These are phyloP conservation scores for Thunnus maccoyii DNA, from an alignment of 2,113 vertebrate species.

Conservation along the genomic window DNA sequence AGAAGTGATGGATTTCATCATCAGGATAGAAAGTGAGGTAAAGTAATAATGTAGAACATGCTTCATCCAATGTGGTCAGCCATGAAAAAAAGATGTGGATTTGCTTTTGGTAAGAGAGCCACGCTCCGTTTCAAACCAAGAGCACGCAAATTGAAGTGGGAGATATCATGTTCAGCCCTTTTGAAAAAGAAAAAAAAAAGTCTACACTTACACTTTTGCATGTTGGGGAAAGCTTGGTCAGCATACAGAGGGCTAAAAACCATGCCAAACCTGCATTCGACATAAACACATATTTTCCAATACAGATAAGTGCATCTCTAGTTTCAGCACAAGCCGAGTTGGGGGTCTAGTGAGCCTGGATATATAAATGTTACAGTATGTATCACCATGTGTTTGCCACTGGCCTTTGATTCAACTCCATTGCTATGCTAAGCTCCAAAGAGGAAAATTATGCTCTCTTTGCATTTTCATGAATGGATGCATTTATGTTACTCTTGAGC, in stretches of 20 bases:
- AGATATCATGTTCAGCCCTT: constrained; percentile 30
- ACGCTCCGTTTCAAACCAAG: constrained; percentile 14
- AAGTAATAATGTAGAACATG: constrained; percentile 27
- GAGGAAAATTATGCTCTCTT: not conserved
- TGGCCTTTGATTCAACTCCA: constrained; percentile 2
- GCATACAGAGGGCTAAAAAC: constrained; percentile 25
- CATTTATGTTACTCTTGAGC: constrained; percentile 33
- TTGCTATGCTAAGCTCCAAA: constrained; percentile 38
- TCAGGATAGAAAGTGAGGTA: not conserved
- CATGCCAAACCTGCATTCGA: constrained; percentile 45
- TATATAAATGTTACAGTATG: constrained; percentile 17
- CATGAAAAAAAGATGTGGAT: constrained; percentile 1
- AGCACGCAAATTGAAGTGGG: constrained; percentile 7
- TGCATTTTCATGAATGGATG: constrained; percentile 50
- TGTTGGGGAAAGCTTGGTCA: constrained; percentile 41
- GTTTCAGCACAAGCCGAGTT: constrained; percentile 35
- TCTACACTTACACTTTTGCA: no score
- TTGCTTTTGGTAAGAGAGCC: constrained; percentile 21
- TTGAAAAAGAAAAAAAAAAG: not conserved
- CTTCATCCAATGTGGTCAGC: constrained; percentile 40
- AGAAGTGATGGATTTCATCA: constrained; percentile 25
- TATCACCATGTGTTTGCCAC: constrained; percentile 19
- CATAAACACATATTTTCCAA: constrained; percentile 16
- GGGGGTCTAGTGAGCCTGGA: constrained; percentile 42
- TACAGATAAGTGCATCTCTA: constrained; percentile 19